A percentile compares a stretch with the other conserved stretches of the same genome.
These are phyloP conservation scores for Mastigias papua DNA, from an alignment of 30 jellyfish, hydroid and myxozoan genomes.

Conservation along the genomic window DNA sequence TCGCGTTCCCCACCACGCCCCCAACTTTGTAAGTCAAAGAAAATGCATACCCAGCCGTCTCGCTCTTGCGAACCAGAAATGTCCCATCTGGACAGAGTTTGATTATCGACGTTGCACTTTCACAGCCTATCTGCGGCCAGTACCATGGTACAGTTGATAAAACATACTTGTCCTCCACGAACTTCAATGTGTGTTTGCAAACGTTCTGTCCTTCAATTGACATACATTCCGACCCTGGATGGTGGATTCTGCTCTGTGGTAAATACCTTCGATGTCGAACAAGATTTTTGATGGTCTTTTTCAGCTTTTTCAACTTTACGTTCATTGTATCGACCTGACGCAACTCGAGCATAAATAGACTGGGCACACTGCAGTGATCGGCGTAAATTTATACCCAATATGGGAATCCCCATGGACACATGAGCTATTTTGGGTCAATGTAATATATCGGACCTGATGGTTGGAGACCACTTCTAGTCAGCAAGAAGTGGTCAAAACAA, in stretches of 20 bases:
- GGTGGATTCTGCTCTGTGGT: not conserved
- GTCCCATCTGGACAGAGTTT: constrained; percentile 53
- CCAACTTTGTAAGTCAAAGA: constrained; percentile 64
- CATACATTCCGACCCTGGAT: not conserved
- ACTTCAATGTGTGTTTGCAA: not conserved
- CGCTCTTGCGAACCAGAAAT: constrained; percentile 78
- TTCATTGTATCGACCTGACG: not conserved
- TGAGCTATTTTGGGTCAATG: too few species aligned
- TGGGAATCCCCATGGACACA: constrained; percentile 1
- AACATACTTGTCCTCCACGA: constrained; percentile 65
- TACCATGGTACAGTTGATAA: constrained; percentile 74
- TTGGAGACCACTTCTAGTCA: too few species aligned
- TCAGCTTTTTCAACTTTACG: not conserved
- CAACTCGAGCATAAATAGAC: not conserved
- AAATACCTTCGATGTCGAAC: not conserved
- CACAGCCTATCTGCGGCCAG: constrained; percentile 68
- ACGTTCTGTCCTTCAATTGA: not conserved
- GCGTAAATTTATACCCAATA: not conserved
- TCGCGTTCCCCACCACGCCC: constrained; percentile 69
- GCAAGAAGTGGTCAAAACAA: too few species aligned
- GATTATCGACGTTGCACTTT: constrained; percentile 34
- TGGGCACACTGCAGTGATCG: not conserved
- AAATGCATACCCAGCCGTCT: constrained; percentile 67
- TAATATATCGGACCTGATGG: too few species aligned
- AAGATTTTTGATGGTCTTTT: not conserved